phyloP scores from a whole-genome alignment of 2,113 vertebrate genomes.

The Galbula dea region DNA sequence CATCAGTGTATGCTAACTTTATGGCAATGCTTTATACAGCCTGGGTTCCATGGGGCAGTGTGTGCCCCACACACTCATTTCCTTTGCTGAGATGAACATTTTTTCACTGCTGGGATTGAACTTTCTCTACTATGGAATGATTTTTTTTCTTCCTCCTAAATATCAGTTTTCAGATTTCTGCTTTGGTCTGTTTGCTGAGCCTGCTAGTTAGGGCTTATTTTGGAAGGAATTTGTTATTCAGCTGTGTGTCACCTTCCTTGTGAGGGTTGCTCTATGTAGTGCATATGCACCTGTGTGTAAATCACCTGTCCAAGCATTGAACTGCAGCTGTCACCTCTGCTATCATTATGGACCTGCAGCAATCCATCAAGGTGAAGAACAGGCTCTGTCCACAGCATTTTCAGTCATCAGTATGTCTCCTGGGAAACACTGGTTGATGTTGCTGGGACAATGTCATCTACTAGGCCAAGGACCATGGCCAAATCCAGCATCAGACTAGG shows the following conservation, averaged over 20 bases:
- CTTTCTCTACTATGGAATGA: neutral
- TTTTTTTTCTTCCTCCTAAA: neutral
- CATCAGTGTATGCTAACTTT: neutral
- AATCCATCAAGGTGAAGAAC: neutral
- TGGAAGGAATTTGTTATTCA: neutral
- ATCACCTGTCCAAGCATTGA: neutral
- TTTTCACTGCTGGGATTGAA: neutral
- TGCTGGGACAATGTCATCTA: neutral
- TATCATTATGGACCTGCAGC: neutral
- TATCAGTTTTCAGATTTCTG: neutral
- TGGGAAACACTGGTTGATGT: neutral
- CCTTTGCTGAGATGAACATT: neutral
- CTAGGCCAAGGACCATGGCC: neutral
- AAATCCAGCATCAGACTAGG: neutral
- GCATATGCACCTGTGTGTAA: neutral
- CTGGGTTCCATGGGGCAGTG: neutral
- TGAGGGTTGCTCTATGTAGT: neutral
- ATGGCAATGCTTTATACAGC: neutral
- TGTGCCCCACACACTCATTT: neutral
- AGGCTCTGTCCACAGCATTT: neutral
- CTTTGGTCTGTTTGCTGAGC: neutral
- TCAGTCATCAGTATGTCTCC: neutral
- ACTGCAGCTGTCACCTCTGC: neutral
- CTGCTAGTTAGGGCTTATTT: neutral
- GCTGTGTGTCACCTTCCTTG: neutral